These are phyloP conservation scores for Mallateleia sp. DNA, from an alignment of 2,888 invertebrate species.

Conservation along the genomic window DNA sequence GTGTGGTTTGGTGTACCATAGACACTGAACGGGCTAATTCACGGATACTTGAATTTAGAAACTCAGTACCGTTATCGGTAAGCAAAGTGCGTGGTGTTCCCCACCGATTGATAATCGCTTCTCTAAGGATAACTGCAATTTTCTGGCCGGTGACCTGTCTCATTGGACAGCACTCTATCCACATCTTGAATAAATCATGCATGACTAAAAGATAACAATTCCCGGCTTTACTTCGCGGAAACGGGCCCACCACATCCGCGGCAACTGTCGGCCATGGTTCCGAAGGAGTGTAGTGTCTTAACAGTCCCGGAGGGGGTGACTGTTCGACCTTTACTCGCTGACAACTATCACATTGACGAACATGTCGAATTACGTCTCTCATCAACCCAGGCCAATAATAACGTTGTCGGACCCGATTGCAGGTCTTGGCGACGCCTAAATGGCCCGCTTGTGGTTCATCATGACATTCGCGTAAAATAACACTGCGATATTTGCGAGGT, in stretches of 20 bases:
- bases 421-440: not conserved
- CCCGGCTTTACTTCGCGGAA: conserved; percentile 53
- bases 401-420: not conserved
- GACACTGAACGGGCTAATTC: not conserved
- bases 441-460: not conserved
- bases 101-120: conserved; percentile 70
- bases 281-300: not conserved
- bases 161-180: conserved; percentile 48
- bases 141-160: conserved; percentile 38
- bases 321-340: not conserved
- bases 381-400: too few species aligned
- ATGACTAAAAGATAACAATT: not conserved
- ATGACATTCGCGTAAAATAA: not conserved
- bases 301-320: not conserved
- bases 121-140: conserved; percentile 52
- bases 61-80: conserved; percentile 79
- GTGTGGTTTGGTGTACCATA: not conserved
- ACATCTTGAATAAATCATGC: conserved; percentile 57
- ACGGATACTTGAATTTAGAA: conserved; percentile 37
- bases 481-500: too few species aligned
- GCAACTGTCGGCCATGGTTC: conserved; percentile 32
- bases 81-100: conserved; percentile 75
- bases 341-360: not conserved
- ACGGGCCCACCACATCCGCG: conserved; percentile 74
- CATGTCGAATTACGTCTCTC: not conserved